Evolutionary conservation across 1,140 invertebrate species (phyloP), one percentile per base, ranked within the genome.

Genomic region (Drosophila gunungcola): DNA sequence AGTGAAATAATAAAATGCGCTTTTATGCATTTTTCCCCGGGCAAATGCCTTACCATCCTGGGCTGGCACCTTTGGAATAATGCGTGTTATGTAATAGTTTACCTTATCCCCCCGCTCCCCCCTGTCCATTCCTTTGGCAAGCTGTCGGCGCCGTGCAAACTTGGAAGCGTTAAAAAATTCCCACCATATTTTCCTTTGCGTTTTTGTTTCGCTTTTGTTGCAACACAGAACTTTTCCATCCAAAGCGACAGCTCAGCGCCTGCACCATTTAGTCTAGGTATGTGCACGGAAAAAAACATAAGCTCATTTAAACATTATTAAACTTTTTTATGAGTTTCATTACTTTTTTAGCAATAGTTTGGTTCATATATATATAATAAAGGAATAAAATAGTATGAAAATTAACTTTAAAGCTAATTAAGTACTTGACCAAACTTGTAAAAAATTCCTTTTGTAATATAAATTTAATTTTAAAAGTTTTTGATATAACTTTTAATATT

Each of bases 1-100:
- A 88, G 78, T 79, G 75, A 86, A 86, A 86, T 88, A 86, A 88
- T 85, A 85, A 86, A 88, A 86, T 82, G 83, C 82, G 62, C 78
- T 82, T 82, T 86, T 86, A 85, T 85, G 82, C 78, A 86, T 75
- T 82, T 86, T 49, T 32, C 48, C 32, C 32, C 10, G 29, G 41
- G 32, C 45, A 21, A 41, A 39, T 10, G 38, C 48, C 56, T 36
- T 45, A 11, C 49, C 36, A 45, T 27, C 41, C 53, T 39, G 46
- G 10, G 39, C 7, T 13, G 32, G 39, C 64, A 70, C 41, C 78
- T 57, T 78, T 70, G 68, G 60, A 64, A 74, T 70, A 78, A 78
- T 78, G 82, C 83, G 83, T 86, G 74, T 64, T 85, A 82, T 88
- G 64, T 88, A 86, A 88, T 86, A 86, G 82, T 85, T 85, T 86